Conservation (phyloP, 2,797 vertebrate genomes). For the Phylloscopus collybita region DNA sequence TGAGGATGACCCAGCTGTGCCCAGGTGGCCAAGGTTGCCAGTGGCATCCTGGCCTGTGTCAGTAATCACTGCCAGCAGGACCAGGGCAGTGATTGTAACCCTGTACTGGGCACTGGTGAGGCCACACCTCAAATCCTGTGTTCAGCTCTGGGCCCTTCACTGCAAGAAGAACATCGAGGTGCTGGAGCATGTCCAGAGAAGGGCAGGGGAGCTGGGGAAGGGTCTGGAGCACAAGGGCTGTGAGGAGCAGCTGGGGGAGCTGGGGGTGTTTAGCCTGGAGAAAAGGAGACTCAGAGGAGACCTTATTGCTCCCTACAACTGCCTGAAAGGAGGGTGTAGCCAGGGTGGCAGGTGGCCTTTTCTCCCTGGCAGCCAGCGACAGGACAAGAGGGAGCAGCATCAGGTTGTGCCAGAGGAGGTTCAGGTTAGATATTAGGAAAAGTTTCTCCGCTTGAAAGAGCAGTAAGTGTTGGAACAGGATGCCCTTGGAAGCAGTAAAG, state of each 20-base stretch:
- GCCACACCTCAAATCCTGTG: not conserved
- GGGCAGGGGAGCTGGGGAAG: fast-evolving
- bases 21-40: not conserved
- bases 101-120: fast-evolving
- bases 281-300: not conserved
- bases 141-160: not conserved
- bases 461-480: not conserved
- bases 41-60: fast-evolving
- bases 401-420: not conserved
- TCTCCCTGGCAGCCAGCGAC: fast-evolving
- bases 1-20: not conserved
- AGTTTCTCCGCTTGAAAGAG: not conserved
- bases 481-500: not conserved
- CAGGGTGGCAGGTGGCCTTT: not conserved
- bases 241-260: not conserved
- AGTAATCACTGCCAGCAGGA: not conserved
- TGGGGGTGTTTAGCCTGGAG: not conserved
- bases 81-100: fast-evolving
- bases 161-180: not conserved
- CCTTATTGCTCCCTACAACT: not conserved
- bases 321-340: not conserved
- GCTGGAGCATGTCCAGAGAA: not conserved
- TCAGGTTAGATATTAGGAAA: not conserved
- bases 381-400: not conserved
- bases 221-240: not conserved